Base-by-base conservation (phyloP, 2,888 invertebrate species). In the Epistrophe eligans region DNA sequence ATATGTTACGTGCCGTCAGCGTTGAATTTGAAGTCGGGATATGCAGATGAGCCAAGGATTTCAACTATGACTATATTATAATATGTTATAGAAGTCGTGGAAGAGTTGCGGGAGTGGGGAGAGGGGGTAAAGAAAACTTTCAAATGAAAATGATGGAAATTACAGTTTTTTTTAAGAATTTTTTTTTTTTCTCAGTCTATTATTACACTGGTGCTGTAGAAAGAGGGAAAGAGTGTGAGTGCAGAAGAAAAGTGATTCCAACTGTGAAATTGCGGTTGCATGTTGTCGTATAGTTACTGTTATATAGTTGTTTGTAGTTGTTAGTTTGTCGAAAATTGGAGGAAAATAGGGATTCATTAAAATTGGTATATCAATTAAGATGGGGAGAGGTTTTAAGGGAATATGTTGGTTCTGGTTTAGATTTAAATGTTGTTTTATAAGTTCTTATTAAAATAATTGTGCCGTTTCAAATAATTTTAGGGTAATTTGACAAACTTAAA, bases 211-310 rank as follows among this genome's bases (percentile, higher is more conserved):
- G 24, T 24, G 58, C 10, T n/a, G 15, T 4, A 11, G 4, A 4
- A 4, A 24, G 19, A 60, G 17, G 10, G 45, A 35, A 11, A 17
- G 48, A 38, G 11, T 24, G 32, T 6, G 70, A 48, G 60, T 77
- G 67, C 62, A 62, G 77, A 62, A 24, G 28, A 71, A 85, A 58
- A 52, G 58, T 77, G 70, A 82, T 77, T 77, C 77, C 70, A 74
- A 82, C 82, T 85, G 85, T 85, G 74, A 82, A 85, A 85, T 85
- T 85, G 82, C 64, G 73, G 77, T 82, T 77, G 73, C 84, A 76
- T 84, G 79, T 71, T 57, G 64, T 57, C 48, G 32, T 50, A 32
- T 32, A 55, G 28, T 1, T 28, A 15, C 28, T 55, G 3, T 13
- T 17, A 17, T 43, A 15, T 8, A 45, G 43, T 43, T 43, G 43